Percentiles rank a stretch among this genome's conserved stretches.
phyloP scores from a whole-genome alignment of 2,797 vertebrate genomes.

The Ctenochaetus hawaiiensis region DNA sequence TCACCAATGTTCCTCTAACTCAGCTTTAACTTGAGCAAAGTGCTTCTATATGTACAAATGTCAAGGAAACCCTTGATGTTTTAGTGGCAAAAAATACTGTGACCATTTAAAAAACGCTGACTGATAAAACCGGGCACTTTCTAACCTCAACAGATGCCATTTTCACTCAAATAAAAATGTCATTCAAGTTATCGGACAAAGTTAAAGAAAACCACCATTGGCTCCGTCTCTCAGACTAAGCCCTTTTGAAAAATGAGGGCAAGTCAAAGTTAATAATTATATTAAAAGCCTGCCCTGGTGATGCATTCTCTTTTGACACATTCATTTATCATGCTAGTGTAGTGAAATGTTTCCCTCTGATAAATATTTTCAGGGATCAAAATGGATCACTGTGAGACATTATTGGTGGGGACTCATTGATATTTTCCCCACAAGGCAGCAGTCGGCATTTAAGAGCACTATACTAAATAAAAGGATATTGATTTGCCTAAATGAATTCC shows the following conservation, averaged over 20 bases:
- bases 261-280: slow-evolving; percentile 79
- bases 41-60: too few relatives aligned
- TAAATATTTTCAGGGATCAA: slow-evolving; percentile 70
- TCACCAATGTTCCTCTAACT: too few relatives aligned
- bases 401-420: slow-evolving; percentile 63
- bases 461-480: slow-evolving; percentile 75
- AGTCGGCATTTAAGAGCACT: slow-evolving; percentile 71
- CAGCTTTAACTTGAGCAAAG: too few relatives aligned
- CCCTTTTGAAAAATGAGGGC: slow-evolving; percentile 67
- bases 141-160: not conserved
- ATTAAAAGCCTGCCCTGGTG: slow-evolving; percentile 71
- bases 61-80: too few relatives aligned
- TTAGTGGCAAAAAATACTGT: too few relatives aligned
- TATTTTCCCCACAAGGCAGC: slow-evolving; percentile 64
- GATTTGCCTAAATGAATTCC: slow-evolving; percentile 68
- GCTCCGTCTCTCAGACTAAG: slow-evolving; percentile 27
- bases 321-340: slow-evolving; percentile 69
- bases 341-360: slow-evolving; percentile 62
- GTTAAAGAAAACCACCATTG: slow-evolving; percentile 28
- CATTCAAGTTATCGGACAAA: slow-evolving; percentile 17
- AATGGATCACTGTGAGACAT: slow-evolving; percentile 58
- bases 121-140: too few relatives aligned
- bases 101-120: too few relatives aligned
- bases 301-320: slow-evolving; percentile 74
- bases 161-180: slow-evolving; percentile 5